Evolutionary conservation across 1,140 invertebrate genomes (phyloP), one percentile per base, ranked within the genome.

Genomic region (Sinonovacula constricta): DNA sequence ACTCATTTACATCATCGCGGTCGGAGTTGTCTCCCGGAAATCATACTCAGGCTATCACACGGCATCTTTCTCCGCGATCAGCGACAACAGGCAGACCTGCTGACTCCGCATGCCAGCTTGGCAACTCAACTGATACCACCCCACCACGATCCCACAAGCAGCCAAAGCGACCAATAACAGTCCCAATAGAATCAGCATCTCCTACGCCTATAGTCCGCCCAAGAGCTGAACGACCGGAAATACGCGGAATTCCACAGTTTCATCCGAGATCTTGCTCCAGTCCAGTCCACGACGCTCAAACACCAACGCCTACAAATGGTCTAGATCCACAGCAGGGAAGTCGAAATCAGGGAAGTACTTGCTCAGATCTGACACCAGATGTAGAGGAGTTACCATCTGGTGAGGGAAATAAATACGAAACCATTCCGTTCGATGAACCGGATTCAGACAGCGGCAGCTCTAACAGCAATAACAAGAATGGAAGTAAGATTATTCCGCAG

Each of bases 161-260:
- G 31, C 72, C 72, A 26, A 75, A 75, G 34, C 45, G 72, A 14
- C 72, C 72, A 12, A 65, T 63, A 45, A 75, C 72, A 1, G 72
- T 75, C 12, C 72, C 72, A 24, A 75, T 75, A 24, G 72, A 75
- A 57, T 75, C 72, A 2, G 66, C 60, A n/a, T 51, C 62, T n/a
- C 72, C 72, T 26, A 75, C 72, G 0, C 72, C 72, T 15, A 60
- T 76, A 1, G 72, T 76, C 22, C 72, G 72, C 14, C 72, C 72
- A 3, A 45, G 72, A n/a, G 59, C 72, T n/a, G 72, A 76, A 39
- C 39, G 72, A 22, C 72, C 72, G 14, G 72, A 67, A 10, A 45
- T 59, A 10, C 49, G 53, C 22, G 33, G 62, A 3, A 67, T 76
- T 15, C 49, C 59, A 18, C 62, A 53, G 10, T 76, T 76, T 45